Conservation (phyloP, 2,888 invertebrate genomes). For the Monoplex corrugatus region DNA sequence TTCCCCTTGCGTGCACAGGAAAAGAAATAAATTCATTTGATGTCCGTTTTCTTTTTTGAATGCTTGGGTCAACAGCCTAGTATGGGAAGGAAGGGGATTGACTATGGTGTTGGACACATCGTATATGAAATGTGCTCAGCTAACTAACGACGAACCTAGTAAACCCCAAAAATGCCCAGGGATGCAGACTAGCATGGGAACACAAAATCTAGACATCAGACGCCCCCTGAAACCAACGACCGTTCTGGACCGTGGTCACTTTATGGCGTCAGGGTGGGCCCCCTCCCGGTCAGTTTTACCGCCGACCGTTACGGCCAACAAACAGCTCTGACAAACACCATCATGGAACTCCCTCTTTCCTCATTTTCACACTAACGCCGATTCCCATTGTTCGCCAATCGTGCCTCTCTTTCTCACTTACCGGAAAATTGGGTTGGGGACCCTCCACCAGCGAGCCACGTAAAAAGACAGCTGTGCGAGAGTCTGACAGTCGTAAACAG, state of each 20-base stretch:
- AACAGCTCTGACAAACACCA: not conserved
- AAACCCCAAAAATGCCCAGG: no score
- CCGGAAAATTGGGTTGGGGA: not conserved
- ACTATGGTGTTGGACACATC: no score
- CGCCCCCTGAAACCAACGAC: not conserved
- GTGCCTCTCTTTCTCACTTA: not conserved
- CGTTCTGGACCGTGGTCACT: not conserved
- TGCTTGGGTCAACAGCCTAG: no score
- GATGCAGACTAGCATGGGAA: no score
- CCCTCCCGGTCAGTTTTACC: not conserved
- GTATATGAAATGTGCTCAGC: no score
- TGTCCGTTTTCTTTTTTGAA: no score
- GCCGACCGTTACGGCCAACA: not conserved
- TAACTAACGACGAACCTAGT: no score
- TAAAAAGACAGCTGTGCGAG: not conserved
- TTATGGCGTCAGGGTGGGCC: not conserved
- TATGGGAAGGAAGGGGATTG: no score
- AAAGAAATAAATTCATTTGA: no score
- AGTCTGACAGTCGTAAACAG: constrained; percentile 34
- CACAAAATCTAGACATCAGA: not conserved
- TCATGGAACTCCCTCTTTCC: not conserved
- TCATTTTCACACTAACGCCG: not conserved
- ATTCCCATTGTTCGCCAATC: not conserved
- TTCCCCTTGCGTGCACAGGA: no score
- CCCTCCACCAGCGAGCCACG: not conserved